phyloP scores from a whole-genome alignment of 2,888 invertebrate species.

The Eupithecia subfuscata region DNA sequence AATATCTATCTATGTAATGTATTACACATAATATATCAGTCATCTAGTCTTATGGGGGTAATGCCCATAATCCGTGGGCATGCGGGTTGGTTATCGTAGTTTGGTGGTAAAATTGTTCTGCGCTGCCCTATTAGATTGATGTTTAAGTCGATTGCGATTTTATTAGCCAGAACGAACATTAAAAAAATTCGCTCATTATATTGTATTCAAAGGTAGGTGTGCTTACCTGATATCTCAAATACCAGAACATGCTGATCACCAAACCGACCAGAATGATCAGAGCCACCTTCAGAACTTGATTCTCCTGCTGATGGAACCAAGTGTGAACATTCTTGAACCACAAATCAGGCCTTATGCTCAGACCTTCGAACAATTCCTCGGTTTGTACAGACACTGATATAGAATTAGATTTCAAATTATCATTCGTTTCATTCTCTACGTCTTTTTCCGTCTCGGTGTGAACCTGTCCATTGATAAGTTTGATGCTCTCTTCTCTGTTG shows the following conservation, averaged over 20 bases:
- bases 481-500: conserved; percentile 62
- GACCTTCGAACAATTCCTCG: conserved; percentile 79
- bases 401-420: conserved; percentile 69
- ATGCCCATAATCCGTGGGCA: no score
- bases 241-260: conserved; percentile 90
- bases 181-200: not conserved
- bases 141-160: no score
- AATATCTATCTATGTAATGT: no score
- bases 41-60: no score
- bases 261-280: conserved; percentile 87
- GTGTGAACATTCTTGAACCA: conserved; percentile 77
- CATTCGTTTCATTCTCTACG: conserved; percentile 69
- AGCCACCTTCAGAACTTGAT: conserved; percentile 88
- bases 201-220: not conserved
- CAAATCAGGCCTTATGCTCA: conserved; percentile 67
- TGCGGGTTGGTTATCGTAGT: no score
- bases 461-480: conserved; percentile 74
- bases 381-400: conserved; percentile 85
- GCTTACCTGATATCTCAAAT: conserved; percentile 87
- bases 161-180: no score
- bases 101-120: no score
- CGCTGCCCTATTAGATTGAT: no score
- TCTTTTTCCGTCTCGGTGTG: conserved; percentile 66
- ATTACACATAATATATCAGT: no score
- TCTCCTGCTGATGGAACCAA: conserved; percentile 91